Evolutionary conservation across 2,888 invertebrate species (phyloP).

Genomic region (Euzetes globulus): DNA sequence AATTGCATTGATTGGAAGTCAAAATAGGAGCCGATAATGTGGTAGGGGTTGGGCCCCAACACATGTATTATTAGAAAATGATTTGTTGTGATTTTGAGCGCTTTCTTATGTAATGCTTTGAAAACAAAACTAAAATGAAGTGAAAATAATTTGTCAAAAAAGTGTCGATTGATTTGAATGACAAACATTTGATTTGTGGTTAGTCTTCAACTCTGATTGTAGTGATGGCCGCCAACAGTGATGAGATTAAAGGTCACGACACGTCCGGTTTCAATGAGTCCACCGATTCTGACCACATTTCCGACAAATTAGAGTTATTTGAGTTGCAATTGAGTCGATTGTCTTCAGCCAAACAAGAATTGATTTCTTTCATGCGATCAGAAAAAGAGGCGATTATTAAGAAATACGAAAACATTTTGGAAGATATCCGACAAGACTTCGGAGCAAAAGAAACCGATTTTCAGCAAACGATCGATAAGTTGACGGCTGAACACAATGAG

Average conservation of each 20-base stretch:
- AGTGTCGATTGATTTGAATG: neutral
- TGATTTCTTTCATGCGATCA: neutral
- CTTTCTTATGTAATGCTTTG: slow-evolving; percentile 1
- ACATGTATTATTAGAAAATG: neutral
- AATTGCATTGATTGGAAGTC: too few relatives aligned
- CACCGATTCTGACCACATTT: neutral
- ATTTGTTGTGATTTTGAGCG: neutral
- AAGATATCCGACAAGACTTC: neutral
- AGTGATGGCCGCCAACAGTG: neutral
- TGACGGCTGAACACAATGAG: neutral
- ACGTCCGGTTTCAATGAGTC: neutral
- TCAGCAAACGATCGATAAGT: neutral
- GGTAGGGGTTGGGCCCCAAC: neutral
- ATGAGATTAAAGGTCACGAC: neutral
- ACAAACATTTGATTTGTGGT: neutral
- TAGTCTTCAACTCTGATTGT: neutral
- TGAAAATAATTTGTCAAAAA: neutral
- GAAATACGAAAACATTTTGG: slow-evolving; percentile 16
- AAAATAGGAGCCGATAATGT: too few relatives aligned
- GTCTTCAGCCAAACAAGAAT: slow-evolving; percentile 15
- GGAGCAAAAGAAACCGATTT: neutral
- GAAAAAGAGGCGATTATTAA: slow-evolving; percentile 15
- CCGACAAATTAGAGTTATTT: neutral
- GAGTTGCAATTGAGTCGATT: neutral
- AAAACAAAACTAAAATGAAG: neutral